phyloP scores from a whole-genome alignment of 2,888 invertebrate genomes.

The Agonopterix subpropinquella region DNA sequence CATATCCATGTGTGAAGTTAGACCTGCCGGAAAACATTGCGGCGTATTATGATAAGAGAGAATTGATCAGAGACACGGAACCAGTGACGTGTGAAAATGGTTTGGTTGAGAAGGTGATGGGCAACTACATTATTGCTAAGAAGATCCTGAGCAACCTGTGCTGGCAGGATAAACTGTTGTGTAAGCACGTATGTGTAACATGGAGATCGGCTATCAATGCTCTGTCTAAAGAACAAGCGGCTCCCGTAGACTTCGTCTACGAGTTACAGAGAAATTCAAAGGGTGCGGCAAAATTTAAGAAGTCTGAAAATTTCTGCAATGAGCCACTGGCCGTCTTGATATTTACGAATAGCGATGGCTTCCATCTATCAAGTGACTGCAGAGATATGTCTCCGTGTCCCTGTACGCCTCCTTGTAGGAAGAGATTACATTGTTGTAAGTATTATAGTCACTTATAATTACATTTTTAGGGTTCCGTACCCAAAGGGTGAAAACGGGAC shows the following conservation, averaged over 20 bases:
- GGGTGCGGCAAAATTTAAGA: slow-evolving; percentile 32
- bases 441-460: slow-evolving; percentile 15
- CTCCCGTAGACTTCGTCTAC: slow-evolving; percentile 49
- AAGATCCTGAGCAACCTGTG: slow-evolving; percentile 49
- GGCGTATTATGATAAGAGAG: slow-evolving; percentile 37
- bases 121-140: slow-evolving; percentile 63
- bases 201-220: slow-evolving; percentile 53
- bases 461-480: no score
- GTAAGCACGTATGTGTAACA: slow-evolving; percentile 51
- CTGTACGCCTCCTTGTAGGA: slow-evolving; percentile 46
- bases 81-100: slow-evolving; percentile 29
- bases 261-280: slow-evolving; percentile 27
- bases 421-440: slow-evolving; percentile 53
- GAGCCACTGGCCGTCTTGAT: slow-evolving; percentile 51
- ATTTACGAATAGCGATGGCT: slow-evolving; percentile 46
- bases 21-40: slow-evolving; percentile 35
- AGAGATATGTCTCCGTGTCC: slow-evolving; percentile 33
- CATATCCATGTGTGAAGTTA: slow-evolving; percentile 28
- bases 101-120: slow-evolving; percentile 43
- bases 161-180: slow-evolving; percentile 61
- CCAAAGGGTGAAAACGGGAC: no score
- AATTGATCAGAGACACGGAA: slow-evolving; percentile 32
- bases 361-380: slow-evolving; percentile 34
- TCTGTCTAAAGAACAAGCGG: slow-evolving; percentile 44
- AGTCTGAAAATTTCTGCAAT: slow-evolving; percentile 41